A percentile compares a stretch with the other conserved stretches of the same genome.
These are phyloP conservation scores for Pelochelys cantorii DNA, from an alignment of 2,797 vertebrate species.

Conservation along the genomic window DNA sequence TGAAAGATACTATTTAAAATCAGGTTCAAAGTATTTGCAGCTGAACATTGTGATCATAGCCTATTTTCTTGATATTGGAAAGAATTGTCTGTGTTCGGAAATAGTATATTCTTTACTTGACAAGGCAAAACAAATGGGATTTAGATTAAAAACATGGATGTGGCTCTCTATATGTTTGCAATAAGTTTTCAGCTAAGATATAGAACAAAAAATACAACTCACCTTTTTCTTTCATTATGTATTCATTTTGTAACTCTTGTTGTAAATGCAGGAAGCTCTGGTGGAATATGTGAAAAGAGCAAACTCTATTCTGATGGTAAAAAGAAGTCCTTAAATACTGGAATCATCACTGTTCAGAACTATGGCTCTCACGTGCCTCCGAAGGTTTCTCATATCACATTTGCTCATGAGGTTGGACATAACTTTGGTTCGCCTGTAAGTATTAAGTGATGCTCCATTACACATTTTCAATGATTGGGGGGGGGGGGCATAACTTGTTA, in stretches of 20 bases:
- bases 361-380: constrained; percentile 96
- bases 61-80: not conserved
- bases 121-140: not conserved
- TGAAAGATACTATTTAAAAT: not conserved
- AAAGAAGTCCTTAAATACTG: constrained; percentile 97
- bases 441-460: constrained; percentile 39
- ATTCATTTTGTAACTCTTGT: constrained; percentile 27
- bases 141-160: not conserved
- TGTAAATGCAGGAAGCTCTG: constrained; percentile 90
- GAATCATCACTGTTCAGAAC: constrained; percentile 99
- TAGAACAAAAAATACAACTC: not conserved
- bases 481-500: not conserved
- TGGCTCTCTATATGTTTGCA: not conserved
- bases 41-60: not conserved
- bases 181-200: not conserved
- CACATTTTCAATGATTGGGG: not conserved
- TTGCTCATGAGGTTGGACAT: constrained; percentile 97
- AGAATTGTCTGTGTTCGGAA: not conserved
- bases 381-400: constrained; percentile 98
- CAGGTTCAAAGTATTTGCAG: not conserved
- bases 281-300: constrained; percentile 95
- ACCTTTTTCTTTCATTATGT: not conserved
- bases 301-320: constrained; percentile 94
- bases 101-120: rapidly evolving
- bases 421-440: constrained; percentile 99